phyloP scores from a whole-genome alignment of 2,888 invertebrate species.

The Acanthococcus lagerstroemiae region DNA sequence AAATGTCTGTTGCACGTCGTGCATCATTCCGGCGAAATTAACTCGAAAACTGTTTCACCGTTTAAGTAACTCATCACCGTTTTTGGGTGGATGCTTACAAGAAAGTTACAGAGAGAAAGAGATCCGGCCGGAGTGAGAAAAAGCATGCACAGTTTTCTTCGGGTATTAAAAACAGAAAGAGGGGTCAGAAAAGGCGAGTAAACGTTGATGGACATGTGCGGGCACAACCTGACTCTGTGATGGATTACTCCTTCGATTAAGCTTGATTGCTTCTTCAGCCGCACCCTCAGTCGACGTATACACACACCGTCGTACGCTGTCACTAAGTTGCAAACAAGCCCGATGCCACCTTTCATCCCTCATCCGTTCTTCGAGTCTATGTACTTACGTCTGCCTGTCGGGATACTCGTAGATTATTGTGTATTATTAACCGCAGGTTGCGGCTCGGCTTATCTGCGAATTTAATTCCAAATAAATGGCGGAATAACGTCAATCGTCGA shows the following conservation, averaged over 20 bases:
- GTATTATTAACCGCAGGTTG: neutral
- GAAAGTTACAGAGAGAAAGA: neutral
- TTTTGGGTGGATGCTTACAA: neutral
- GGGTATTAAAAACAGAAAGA: neutral
- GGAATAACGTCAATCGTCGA: too few relatives aligned
- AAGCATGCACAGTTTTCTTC: too few relatives aligned
- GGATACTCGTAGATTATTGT: neutral
- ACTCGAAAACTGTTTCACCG: conserved; percentile 8
- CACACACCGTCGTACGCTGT: neutral
- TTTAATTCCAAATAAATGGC: neutral
- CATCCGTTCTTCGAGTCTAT: neutral
- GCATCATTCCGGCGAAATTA: neutral
- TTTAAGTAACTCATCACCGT: conserved; percentile 17
- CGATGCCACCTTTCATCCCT: neutral
- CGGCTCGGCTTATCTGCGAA: neutral
- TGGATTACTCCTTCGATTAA: conserved; percentile 39
- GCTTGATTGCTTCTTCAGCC: conserved; percentile 37
- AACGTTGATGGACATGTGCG: conserved; percentile 30
- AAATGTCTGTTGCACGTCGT: conserved; percentile 7
- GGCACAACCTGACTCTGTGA: conserved; percentile 35
- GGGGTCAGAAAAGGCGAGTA: conserved; percentile 3
- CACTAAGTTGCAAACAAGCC: neutral
- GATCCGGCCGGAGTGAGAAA: too few relatives aligned
- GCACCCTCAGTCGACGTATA: too few relatives aligned
- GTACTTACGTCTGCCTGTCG: too few relatives aligned